phyloP scores from a whole-genome alignment of 2,113 vertebrate species.

The Brachirus orientalis region DNA sequence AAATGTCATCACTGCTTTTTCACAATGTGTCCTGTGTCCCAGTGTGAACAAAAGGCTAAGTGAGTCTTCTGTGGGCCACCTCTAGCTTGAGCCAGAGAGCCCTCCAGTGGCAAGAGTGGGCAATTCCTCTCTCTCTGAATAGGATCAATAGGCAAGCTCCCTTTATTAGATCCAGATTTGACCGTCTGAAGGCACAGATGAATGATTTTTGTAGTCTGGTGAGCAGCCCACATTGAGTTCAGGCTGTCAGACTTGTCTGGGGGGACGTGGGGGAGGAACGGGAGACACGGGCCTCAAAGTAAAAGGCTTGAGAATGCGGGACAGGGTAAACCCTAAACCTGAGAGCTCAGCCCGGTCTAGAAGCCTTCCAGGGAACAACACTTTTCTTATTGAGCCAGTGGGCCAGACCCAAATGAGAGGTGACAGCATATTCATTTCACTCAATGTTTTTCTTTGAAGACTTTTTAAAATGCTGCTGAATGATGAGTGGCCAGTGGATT shows the following conservation, averaged over 20 bases:
- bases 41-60: slow-evolving; percentile 16
- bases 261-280: slow-evolving; percentile 69
- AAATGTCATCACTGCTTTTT: neutral
- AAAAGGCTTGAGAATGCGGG: slow-evolving; percentile 80
- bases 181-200: slow-evolving; percentile 84
- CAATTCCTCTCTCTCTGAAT: slow-evolving; percentile 47
- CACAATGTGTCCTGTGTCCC: neutral
- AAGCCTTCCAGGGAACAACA: slow-evolving; percentile 79
- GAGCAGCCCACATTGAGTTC: slow-evolving; percentile 83
- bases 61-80: slow-evolving; percentile 1
- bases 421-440: slow-evolving; percentile 86
- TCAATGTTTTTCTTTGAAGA: slow-evolving; percentile 77
- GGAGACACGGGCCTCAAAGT: slow-evolving; percentile 80
- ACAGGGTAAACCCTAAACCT: slow-evolving; percentile 82
- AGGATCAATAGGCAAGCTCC: slow-evolving; percentile 77
- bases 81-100: slow-evolving; percentile 77
- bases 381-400: slow-evolving; percentile 77
- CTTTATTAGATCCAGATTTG: slow-evolving; percentile 88
- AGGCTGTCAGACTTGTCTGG: slow-evolving; percentile 85
- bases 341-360: slow-evolving; percentile 72
- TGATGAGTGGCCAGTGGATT: slow-evolving; percentile 81
- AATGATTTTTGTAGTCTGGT: slow-evolving; percentile 88
- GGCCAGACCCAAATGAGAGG: slow-evolving; percentile 81
- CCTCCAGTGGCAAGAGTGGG: slow-evolving; percentile 74
- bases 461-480: slow-evolving; percentile 80